Evolutionary conservation across 2,888 invertebrate species (phyloP).

Genomic region (Molorchus minor): DNA sequence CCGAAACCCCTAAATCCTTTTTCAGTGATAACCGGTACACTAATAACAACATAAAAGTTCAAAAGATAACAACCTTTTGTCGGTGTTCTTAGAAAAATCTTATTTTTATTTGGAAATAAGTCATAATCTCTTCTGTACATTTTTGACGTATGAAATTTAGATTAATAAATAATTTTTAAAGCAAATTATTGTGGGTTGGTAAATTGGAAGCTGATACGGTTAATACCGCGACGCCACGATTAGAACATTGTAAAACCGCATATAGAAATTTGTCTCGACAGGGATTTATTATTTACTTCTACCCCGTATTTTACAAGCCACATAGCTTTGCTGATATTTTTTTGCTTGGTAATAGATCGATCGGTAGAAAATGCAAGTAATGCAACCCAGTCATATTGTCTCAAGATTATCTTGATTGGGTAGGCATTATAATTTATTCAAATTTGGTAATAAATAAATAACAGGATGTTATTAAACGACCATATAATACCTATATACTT

Average conservation of each 20-base stretch:
- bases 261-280: not conserved
- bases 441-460: no score
- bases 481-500: no score
- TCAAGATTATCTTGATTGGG: no score
- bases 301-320: no score
- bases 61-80: conserved; percentile 4
- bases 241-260: not conserved
- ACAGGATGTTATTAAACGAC: no score
- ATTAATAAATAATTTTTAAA: not conserved
- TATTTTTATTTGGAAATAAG: conserved; percentile 11
- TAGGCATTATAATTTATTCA: no score
- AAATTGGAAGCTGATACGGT: conserved; percentile 5
- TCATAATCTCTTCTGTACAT: conserved; percentile 8
- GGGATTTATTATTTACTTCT: not conserved
- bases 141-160: conserved; percentile 2
- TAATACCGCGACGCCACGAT: not conserved
- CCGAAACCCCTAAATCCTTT: conserved; percentile 9
- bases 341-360: not conserved
- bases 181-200: conserved; percentile 3
- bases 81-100: conserved; percentile 15
- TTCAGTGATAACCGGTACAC: not conserved
- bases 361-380: no score
- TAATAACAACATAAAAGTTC: conserved; percentile 6
- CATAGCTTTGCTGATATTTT: no score
- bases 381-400: no score